phyloP scores from a whole-genome alignment of 2,888 invertebrate species.

The Athalia circularis region DNA sequence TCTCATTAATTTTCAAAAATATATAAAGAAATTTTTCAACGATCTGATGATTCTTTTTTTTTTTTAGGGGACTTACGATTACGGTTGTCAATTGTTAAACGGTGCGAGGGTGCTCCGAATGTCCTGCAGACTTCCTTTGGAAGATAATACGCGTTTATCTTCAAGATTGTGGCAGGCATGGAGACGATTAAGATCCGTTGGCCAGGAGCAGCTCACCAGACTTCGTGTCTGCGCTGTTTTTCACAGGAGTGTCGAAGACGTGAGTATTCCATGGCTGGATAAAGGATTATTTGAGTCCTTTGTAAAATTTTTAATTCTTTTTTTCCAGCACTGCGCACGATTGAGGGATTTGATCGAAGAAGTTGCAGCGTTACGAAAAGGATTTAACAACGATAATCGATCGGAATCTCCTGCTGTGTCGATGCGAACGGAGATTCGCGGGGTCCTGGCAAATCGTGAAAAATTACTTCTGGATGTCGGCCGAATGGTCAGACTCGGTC shows the following conservation, averaged over 20 bases:
- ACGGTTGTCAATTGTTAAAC: conserved; percentile 86
- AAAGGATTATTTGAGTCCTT: background rate
- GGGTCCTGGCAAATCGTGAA: conserved; percentile 79
- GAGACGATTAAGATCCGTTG: conserved; percentile 81
- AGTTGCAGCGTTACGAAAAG: conserved; percentile 63
- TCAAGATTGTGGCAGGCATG: conserved; percentile 80
- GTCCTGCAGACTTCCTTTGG: conserved; percentile 81
- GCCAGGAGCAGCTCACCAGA: conserved; percentile 86
- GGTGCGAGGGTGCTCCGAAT: conserved; percentile 84
- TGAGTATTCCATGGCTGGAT: conserved; percentile 50
- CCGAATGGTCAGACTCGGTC: conserved; percentile 83
- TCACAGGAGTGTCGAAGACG: conserved; percentile 78
- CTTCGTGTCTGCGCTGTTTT: conserved; percentile 86
- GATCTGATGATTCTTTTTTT: conserved; percentile 54
- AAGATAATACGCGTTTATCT: conserved; percentile 77
- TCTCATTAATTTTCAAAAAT: background rate
- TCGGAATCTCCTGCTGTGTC: background rate
- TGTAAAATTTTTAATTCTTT: conserved; percentile 4
- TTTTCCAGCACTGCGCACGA: conserved; percentile 78
- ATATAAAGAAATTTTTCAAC: background rate
- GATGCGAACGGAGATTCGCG: conserved; percentile 70
- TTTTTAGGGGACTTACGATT: conserved; percentile 85
- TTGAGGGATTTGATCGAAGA: conserved; percentile 78
- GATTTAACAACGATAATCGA: background rate
- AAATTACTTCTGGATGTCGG: conserved; percentile 83